A percentile compares a stretch with the other conserved stretches of the same genome.
Evolutionary conservation across 1,140 invertebrate genomes (phyloP).

Genomic region (Carcinoscorpius rotundicauda): DNA sequence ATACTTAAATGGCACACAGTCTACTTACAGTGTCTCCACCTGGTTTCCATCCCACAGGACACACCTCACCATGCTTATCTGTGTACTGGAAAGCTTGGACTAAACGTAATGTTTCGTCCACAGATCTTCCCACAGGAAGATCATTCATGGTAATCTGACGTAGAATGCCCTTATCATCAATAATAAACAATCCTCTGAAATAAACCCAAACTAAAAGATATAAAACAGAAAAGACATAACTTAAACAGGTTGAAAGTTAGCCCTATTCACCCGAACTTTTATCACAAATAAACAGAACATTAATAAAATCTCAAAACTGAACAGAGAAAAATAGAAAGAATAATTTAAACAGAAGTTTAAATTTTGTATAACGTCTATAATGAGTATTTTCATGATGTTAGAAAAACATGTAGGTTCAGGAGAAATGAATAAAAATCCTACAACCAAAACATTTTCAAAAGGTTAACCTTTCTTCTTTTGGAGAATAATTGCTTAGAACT

Average conservation of each 20-base stretch:
- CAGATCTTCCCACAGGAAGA: conserved; percentile 57
- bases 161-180: conserved; percentile 48
- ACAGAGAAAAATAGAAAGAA: no score
- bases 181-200: conserved; percentile 52
- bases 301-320: not conserved
- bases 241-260: not conserved
- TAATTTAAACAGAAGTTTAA: no score
- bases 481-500: no score
- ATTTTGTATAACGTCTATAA: no score
- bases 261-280: no score
- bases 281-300: not conserved
- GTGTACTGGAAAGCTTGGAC: conserved; percentile 90
- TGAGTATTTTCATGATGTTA: no score
- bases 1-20: not conserved
- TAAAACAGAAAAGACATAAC: not conserved
- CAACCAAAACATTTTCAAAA: no score
- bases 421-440: no score
- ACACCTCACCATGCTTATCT: conserved; percentile 74
- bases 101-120: conserved; percentile 78
- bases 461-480: no score
- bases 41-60: conserved; percentile 47
- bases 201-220: conserved; percentile 1
- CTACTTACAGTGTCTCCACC: conserved; percentile 52
- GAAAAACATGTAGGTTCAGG: no score
- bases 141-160: conserved; percentile 59